phyloP scores from a whole-genome alignment of 2,888 invertebrate genomes.

The Leucoptera coffeella region DNA sequence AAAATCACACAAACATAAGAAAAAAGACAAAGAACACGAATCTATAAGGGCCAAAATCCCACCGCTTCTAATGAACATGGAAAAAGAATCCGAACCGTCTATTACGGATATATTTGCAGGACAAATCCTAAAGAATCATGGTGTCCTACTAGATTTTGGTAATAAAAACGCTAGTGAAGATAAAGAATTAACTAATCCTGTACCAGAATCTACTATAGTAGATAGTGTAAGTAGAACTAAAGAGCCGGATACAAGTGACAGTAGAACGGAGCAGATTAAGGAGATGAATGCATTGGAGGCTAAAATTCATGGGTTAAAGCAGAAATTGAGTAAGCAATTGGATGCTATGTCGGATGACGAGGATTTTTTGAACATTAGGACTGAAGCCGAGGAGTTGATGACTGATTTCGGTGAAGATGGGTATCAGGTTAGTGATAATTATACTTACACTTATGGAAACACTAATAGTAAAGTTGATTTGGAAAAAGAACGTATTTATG shows the following conservation, averaged over 20 bases:
- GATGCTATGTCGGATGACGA: conserved; percentile 58
- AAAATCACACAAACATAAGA: conserved; percentile 36
- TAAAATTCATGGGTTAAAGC: conserved; percentile 49
- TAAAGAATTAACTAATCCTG: conserved; percentile 15
- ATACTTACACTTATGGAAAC: neutral
- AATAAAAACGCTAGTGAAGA: conserved; percentile 17
- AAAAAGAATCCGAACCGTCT: conserved; percentile 44
- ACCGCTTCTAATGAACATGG: conserved; percentile 39
- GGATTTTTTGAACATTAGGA: conserved; percentile 59
- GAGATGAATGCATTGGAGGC: conserved; percentile 53
- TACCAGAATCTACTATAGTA: conserved; percentile 33
- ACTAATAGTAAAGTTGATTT: too few relatives aligned
- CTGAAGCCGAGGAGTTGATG: conserved; percentile 54
- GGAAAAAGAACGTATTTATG: too few relatives aligned
- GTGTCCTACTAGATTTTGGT: conserved; percentile 25
- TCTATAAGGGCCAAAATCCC: conserved; percentile 40
- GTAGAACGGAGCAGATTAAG: conserved; percentile 25
- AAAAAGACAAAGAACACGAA: conserved; percentile 24
- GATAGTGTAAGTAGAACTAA: conserved; percentile 31
- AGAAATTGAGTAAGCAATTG: conserved; percentile 35
- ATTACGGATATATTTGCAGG: conserved; percentile 60
- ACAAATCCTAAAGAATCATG: conserved; percentile 51
- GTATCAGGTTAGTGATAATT: conserved; percentile 19
- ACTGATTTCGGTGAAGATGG: conserved; percentile 47
- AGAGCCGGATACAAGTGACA: conserved; percentile 9